Evolutionary conservation across 2,888 invertebrate genomes (phyloP).

Genomic region (Aricia artaxerxes): DNA sequence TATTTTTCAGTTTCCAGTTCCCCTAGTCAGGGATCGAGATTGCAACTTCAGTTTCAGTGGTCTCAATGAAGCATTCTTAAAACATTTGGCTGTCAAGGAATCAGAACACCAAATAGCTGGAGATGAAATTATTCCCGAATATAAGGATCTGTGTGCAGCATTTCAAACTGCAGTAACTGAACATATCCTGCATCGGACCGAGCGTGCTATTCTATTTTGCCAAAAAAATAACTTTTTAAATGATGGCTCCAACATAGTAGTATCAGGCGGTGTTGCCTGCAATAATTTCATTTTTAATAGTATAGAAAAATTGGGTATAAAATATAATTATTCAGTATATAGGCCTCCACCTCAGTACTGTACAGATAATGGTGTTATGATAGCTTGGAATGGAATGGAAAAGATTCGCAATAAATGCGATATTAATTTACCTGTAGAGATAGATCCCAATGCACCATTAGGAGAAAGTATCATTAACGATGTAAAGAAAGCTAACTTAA

Average conservation of each 20-base stretch:
- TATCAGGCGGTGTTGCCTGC: slow-evolving; percentile 98
- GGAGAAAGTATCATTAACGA: slow-evolving; percentile 81
- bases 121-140: slow-evolving; percentile 86
- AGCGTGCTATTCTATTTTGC: slow-evolving; percentile 90
- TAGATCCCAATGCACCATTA: slow-evolving; percentile 81
- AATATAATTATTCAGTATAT: slow-evolving; percentile 83
- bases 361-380: slow-evolving; percentile 99
- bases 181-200: slow-evolving; percentile 90
- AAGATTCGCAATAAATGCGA: slow-evolving; percentile 69
- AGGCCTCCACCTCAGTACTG: slow-evolving; percentile 92
- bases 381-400: slow-evolving; percentile 98
- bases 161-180: slow-evolving; percentile 87
- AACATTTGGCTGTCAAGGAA: slow-evolving; percentile 82
- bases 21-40: slow-evolving; percentile 83
- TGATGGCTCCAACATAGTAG: slow-evolving; percentile 83
- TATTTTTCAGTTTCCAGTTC: slow-evolving; percentile 84
- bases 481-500: slow-evolving; percentile 78
- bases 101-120: slow-evolving; percentile 76
- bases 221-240: slow-evolving; percentile 80
- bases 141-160: slow-evolving; percentile 91
- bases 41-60: slow-evolving; percentile 97
- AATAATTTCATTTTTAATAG: slow-evolving; percentile 90
- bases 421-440: slow-evolving; percentile 80
- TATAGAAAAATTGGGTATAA: slow-evolving; percentile 83
- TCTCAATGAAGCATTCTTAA: slow-evolving; percentile 82